These are phyloP conservation scores for Contarinia nasturtii DNA, from an alignment of 1,140 invertebrate species.

Conservation along the genomic window DNA sequence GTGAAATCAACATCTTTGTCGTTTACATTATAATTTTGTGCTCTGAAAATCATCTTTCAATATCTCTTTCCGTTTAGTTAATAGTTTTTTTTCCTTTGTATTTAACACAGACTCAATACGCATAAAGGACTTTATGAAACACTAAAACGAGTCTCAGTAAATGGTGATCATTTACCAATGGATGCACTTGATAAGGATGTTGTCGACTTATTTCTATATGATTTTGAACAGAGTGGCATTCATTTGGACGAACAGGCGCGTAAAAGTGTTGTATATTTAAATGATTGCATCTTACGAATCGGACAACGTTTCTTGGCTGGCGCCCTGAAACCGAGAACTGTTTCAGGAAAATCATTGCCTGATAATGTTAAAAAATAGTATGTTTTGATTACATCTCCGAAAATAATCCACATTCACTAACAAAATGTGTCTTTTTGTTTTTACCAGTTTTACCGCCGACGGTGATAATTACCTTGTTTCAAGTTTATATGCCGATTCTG, in stretches of 20 bases:
- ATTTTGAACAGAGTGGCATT: constrained; percentile 94
- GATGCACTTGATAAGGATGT: constrained; percentile 69
- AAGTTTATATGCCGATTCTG: constrained; percentile 65
- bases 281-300: constrained; percentile 58
- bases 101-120: constrained; percentile 70
- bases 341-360: constrained; percentile 46
- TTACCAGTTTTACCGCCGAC: constrained; percentile 58
- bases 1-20: neutral
- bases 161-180: constrained; percentile 48
- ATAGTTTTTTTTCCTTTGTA: constrained; percentile 6
- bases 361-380: constrained; percentile 44
- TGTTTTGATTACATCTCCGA: too few species aligned
- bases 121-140: constrained; percentile 63
- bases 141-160: constrained; percentile 42
- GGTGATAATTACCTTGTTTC: constrained; percentile 53
- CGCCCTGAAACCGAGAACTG: constrained; percentile 39
- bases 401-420: too few species aligned
- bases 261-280: constrained; percentile 60
- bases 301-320: constrained; percentile 76
- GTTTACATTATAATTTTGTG: neutral
- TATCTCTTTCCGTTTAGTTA: too few species aligned
- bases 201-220: constrained; percentile 75
- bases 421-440: too few species aligned
- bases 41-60: constrained; percentile 3
- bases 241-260: constrained; percentile 67